Base-by-base conservation (phyloP, 2,888 invertebrate species). In the Brachyopa scutellaris region DNA sequence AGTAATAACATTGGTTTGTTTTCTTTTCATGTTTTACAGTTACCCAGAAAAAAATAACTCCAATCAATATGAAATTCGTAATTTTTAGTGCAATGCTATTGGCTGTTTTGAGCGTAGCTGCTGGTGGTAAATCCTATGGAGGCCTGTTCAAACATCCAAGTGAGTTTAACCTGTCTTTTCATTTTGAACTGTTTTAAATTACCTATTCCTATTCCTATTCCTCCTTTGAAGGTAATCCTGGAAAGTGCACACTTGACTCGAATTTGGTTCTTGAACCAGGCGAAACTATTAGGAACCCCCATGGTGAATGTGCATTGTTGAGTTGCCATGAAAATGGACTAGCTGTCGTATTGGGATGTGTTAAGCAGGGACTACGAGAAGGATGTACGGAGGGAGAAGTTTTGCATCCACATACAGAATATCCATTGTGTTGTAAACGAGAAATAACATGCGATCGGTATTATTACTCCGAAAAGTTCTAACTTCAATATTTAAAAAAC, bases 311-410 rank as follows among this genome's bases (percentile, higher is more conserved):
- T 17, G 77, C 64, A 11, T 61, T 77, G 53, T 9, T 82, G 5
- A 82, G 70, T 0, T 82, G 82, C 40, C 77, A 49, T n/a, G 77
- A 82, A 36, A 77, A 82, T 26, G 82, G 82, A 21, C 66, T 77
- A 6, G 82, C 77, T 15, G 17, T 77, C 2, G 72, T 67, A 7
- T 61, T 61, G 66, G 59, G 64, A 7, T 82, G 82, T 29, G 33
- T 82, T 13, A 77, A 72, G 15, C 82, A 82, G 61, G 70, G 70
- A n/a, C 77, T 82, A 77, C 64, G 82, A 15, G 82, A 82, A 17
- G 82, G 82, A 26, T 82, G 82, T 7, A 70, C 17, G 1, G 77
- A 82, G 21, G 82, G 82, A 33, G 36, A 49, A 8, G 72, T 82
- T 36, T 3, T 77, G 2, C 31, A 61, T n/a, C 82, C 82, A 9